Evolutionary conservation across 1,140 invertebrate species (phyloP), one percentile per base, ranked within the genome.

Genomic region (Notospermus geniculatus): DNA sequence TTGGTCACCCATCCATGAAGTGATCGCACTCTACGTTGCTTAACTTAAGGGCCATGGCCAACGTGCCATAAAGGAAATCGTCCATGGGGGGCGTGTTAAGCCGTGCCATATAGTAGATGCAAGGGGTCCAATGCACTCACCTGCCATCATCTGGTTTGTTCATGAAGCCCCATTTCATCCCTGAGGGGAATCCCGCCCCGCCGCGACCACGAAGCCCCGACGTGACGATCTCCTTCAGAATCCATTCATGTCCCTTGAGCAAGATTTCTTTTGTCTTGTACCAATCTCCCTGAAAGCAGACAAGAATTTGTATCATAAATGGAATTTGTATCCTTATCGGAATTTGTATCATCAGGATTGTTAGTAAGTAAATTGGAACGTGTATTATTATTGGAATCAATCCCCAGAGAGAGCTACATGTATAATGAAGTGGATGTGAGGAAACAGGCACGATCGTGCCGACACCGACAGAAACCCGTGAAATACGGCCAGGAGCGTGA

Each of bases 131-230:
- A n/a, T n/a, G n/a, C n/a, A n/a, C n/a, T n/a, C 74, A 87, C 86
- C 87, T 84, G n/a, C 96, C 95, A 86, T 98, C 97, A 2, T 89
- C 89, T 0, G 97, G 97, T 79, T 98, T 99, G 73, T 96, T 97
- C 97, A 99, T 99, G 80, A 99, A 99, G 30, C 95, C 95, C 97
- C 97, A 99, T 83, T 99, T 99, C 92, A 99, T 95, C 39, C 97
- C 97, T 54, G 94, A 91, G 9, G 97, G 97, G 75, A 99, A 99
- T 69, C 97, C 97, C 68, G 97, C 97, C 5, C 97, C 97, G 52
- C 97, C 97, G 60, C 97, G 86, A 17, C 97, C 97, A 73, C 97
- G 86, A 1, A 99, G 83, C 56, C 97, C 97, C 19, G 95, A 98
- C 29, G 88, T 88, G 82, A 96, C 97, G 11, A 99, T 87, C 83